Base-by-base conservation (phyloP, 2,888 invertebrate species). In the Epiblema foenella region DNA sequence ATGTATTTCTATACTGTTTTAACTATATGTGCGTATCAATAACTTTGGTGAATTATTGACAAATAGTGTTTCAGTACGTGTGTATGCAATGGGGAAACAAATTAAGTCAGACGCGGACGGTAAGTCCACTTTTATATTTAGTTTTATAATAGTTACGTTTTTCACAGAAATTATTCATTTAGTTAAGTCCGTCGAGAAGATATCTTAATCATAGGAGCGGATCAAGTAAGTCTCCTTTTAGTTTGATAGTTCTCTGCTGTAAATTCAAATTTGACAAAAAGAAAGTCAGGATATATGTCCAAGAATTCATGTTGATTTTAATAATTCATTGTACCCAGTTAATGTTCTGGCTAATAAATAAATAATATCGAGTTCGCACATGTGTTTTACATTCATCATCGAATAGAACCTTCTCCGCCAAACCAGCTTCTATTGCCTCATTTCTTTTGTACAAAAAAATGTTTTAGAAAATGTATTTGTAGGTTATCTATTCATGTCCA, bases 71-170 rank as follows among this genome's bases (percentile, higher is more conserved):
- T 11, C 3, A 39, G 20, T 18, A n/a, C 39, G 52, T 10, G 62
- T 69, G 69, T 63, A 64, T 67, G 62, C 37, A 68, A 87, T 87
- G 85, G 65, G 76, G 33, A 81, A 81, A 73, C 75, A 78, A 66
- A 57, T 68, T 10, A 84, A 83, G 78, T 46, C 73, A n/a, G 83
- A 81, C 54, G 67, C 73, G 5, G 85, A 85, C 77, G 86, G 88
- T 87, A 76, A 79, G 87, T 77, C 33, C 54, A 51, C 67, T 37
- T 64, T 59, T 39, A 67, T 57, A 73, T 39, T 49, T 64, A 49
- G 57, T 69, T 39, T 56, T 33, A 11, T 24, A 10, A 15, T 39
- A n/a, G n/a, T 18, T 9, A 3, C 15, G 2, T 12, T 52, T 62
- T 49, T 63, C 11, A 4, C 15, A 5, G 20, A 10, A 37, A 20